Evolutionary conservation across 92 coral and sea anemone genomes (phyloP), one percentile per base, ranked within the genome.

Genomic region (Porites divaricata): DNA sequence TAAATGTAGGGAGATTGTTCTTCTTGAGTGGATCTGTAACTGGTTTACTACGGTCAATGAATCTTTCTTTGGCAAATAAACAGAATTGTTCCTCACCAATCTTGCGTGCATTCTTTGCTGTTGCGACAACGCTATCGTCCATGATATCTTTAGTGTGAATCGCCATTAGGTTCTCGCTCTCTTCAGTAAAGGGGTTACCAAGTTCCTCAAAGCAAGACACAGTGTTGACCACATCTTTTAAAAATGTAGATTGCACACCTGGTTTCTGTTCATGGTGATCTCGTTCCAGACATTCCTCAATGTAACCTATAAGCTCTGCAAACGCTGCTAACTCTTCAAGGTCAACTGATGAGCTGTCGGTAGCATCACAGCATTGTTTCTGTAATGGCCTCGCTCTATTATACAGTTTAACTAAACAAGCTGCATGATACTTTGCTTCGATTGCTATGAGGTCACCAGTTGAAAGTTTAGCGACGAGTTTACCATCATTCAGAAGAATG

Each of bases 71-170:
- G 65, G 88, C 79, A 74, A 84, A 85, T 53, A 72, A 17, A 28
- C 71, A 66, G 86, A 88, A 91, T 57, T 84, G 92, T 76, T 88
- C 81, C 72, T 88, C 90, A n/a, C 93, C 93, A 21, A 75, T 81
- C 75, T 81, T 89, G 56, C 64, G 70, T 68, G 81, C 88, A 83
- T 92, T 89, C 85, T 72, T 26, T 26, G 28, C 35, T 28, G 88
- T 89, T 53, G 61, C 63, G 56, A 89, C 90, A 63, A 90, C 96
- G 78, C 68, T 59, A 79, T 68, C 91, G 78, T 89, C 89, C 92
- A 85, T 85, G 26, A 92, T 84, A 75, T 75, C 92, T 71, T 89
- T 87, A n/a, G 93, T 78, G 90, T 92, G 93, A 26, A 89, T 73
- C 57, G 96, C 87, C 66, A 87, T 79, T 20, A 90, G 89, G 62